phyloP scores from a whole-genome alignment of 2,113 vertebrate genomes.

The Heterotis niloticus region DNA sequence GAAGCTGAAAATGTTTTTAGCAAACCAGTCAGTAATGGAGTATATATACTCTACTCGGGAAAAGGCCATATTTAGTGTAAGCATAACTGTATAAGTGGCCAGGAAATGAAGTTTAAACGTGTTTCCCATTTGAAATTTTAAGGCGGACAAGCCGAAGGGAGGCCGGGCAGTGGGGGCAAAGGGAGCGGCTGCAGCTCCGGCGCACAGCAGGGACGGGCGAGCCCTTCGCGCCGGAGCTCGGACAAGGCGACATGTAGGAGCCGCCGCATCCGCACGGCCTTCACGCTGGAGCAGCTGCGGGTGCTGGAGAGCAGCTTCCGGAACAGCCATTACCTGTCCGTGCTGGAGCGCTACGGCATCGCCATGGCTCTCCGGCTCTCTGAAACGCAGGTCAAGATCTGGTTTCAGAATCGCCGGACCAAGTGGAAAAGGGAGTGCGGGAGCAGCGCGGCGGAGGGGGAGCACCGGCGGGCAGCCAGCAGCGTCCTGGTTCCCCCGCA shows the following conservation, averaged over 20 bases:
- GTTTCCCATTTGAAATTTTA: background rate
- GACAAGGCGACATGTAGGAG: slow-evolving; percentile 17
- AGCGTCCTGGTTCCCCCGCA: background rate
- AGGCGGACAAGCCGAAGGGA: background rate
- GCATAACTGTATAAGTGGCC: too few species aligned
- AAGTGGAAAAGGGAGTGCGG: slow-evolving; percentile 70
- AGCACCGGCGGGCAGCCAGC: background rate
- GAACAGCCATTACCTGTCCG: slow-evolving; percentile 63
- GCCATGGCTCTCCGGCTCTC: slow-evolving; percentile 58
- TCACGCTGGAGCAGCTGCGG: slow-evolving; percentile 61
- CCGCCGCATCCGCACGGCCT: slow-evolving; percentile 64
- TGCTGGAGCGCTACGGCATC: slow-evolving; percentile 61
- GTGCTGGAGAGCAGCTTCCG: slow-evolving; percentile 64
- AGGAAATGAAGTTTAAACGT: too few species aligned
- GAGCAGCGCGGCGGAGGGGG: slow-evolving; percentile 33
- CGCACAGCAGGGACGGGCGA: background rate
- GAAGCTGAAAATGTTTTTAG: too few species aligned
- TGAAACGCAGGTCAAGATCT: slow-evolving; percentile 72
- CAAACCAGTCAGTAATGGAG: too few species aligned
- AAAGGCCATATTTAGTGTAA: too few species aligned
- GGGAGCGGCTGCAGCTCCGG: background rate
- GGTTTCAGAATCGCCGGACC: slow-evolving; percentile 73
- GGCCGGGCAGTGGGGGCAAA: background rate
- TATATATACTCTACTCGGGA: too few species aligned
- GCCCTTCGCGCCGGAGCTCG: background rate